phyloP scores from a whole-genome alignment of 2,113 vertebrate genomes.

The Xiphias gladius region DNA sequence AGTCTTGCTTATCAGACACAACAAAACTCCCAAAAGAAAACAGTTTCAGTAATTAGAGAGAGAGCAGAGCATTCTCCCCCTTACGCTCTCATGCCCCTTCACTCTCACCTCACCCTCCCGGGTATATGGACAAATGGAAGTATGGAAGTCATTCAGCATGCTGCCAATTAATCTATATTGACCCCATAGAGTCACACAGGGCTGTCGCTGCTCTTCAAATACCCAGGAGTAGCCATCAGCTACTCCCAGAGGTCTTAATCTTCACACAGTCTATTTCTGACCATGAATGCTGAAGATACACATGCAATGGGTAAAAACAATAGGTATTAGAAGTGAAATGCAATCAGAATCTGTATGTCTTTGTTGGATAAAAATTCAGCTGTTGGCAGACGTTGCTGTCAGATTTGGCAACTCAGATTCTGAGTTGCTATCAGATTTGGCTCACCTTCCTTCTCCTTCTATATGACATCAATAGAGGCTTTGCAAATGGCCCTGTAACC shows the following conservation, averaged over 20 bases:
- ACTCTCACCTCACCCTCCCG: slow-evolving; percentile 13
- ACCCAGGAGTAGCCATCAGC: slow-evolving; percentile 14
- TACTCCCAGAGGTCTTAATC: slow-evolving; percentile 17
- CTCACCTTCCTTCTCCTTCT: background rate
- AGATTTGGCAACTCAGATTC: background rate
- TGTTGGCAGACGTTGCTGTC: background rate
- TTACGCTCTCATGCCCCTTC: slow-evolving; percentile 11
- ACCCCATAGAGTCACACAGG: slow-evolving; percentile 35
- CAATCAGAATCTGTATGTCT: background rate
- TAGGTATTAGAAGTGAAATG: background rate
- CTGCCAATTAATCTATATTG: slow-evolving; percentile 55
- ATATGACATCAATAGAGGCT: slow-evolving; percentile 1
- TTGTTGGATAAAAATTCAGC: background rate
- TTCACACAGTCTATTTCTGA: slow-evolving; percentile 1
- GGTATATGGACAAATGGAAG: background rate
- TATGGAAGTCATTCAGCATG: slow-evolving; percentile 35
- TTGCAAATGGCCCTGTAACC: slow-evolving; percentile 6
- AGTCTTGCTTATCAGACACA: slow-evolving; percentile 38
- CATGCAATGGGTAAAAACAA: background rate
- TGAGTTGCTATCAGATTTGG: background rate
- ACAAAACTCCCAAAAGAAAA: slow-evolving; percentile 28
- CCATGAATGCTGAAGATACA: slow-evolving; percentile 23
- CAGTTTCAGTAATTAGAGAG: slow-evolving; percentile 44
- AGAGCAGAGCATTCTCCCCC: slow-evolving; percentile 3
- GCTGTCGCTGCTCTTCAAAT: slow-evolving; percentile 4